phyloP scores from a whole-genome alignment of 2,888 invertebrate species.

The Macroteleia sp. region DNA sequence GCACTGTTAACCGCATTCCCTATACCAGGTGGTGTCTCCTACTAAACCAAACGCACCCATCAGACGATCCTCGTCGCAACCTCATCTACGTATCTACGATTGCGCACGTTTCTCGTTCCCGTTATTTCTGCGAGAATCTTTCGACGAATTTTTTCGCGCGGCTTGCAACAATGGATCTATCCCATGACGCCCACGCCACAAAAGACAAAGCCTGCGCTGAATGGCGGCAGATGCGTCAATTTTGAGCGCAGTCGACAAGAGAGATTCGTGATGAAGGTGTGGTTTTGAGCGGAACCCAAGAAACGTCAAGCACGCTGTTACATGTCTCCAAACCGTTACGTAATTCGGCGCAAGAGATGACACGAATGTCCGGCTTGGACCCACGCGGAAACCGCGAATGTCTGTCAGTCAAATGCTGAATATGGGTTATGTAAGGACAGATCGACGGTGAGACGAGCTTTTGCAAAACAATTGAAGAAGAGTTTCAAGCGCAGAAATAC shows the following conservation, averaged over 20 bases:
- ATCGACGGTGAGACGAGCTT: too few relatives aligned
- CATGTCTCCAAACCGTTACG: constrained; percentile 57
- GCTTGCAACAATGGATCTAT: constrained; percentile 73
- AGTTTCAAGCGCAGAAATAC: too few relatives aligned
- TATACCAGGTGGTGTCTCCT: not conserved
- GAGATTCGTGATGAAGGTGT: constrained; percentile 34
- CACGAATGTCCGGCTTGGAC: too few relatives aligned
- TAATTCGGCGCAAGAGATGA: constrained; percentile 75
- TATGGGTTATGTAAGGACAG: too few relatives aligned
- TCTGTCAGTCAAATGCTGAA: too few relatives aligned
- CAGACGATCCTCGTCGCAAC: not conserved
- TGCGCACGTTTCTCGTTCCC: constrained; percentile 19
- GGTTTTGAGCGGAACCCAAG: constrained; percentile 10
- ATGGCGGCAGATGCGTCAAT: constrained; percentile 72
- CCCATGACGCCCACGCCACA: constrained; percentile 74
- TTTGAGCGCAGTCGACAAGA: constrained; percentile 70
- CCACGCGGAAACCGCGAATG: too few relatives aligned
- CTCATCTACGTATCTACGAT: not conserved
- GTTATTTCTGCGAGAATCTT: constrained; percentile 27
- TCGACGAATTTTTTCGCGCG: constrained; percentile 16
- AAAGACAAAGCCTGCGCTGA: constrained; percentile 73
- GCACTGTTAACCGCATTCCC: constrained; percentile 3
- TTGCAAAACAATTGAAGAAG: too few relatives aligned
- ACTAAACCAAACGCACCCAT: not conserved
- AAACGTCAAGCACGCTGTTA: constrained; percentile 16